Evolutionary conservation across 2,113 vertebrate species (phyloP), one percentile per base, ranked within the genome.

Genomic region (Astur gentilis): DNA sequence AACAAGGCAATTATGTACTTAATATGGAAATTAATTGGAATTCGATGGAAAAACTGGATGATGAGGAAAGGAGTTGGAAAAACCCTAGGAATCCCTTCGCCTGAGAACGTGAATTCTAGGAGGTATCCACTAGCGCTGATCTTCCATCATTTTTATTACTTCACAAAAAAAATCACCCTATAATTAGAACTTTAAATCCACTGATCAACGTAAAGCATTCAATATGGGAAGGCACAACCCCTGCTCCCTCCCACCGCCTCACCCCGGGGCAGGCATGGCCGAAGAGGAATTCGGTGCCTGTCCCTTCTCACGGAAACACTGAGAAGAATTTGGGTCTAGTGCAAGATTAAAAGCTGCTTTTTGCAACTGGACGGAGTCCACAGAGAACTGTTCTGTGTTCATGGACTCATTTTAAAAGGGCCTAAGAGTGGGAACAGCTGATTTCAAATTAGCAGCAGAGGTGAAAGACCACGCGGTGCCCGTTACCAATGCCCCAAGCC

Each of bases 11-110:
- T 88, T 69, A 60, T 4, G 40, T 72, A 73, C 36, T 80, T 91
- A 77, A 80, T 49, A 70, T 10, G 58, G 54, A 93, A 94, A 91
- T 92, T 36, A 95, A 67, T 16, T 76, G 70, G 40, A 90, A 93
- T 67, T 9, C 7, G 3, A 61, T 49, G 42, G 73, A 49, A 90
- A 86, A 94, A 66, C 2, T 0, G 20, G 65, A 65, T 42, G 45
- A 60, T 23, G 16, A 94, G 36, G 32, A 67, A 89, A 71, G 58
- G 55, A 75, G 47, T 1, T 57, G 45, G 45, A 65, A 69, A 90
- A 94, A 7, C 17, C n/a, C 17, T 11, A 45, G 38, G 71, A 91
- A 66, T n/a, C 50, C 64, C 34, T 65, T 47, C 47, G 66, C n/a
- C 25, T 50, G 64, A 75, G 54, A 93, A 77, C 3, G 10, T 3